Percentiles rank a stretch among this genome's conserved stretches.
These are phyloP conservation scores for Metopia argyrocephala DNA, from an alignment of 2,888 invertebrate species.

Conservation along the genomic window DNA sequence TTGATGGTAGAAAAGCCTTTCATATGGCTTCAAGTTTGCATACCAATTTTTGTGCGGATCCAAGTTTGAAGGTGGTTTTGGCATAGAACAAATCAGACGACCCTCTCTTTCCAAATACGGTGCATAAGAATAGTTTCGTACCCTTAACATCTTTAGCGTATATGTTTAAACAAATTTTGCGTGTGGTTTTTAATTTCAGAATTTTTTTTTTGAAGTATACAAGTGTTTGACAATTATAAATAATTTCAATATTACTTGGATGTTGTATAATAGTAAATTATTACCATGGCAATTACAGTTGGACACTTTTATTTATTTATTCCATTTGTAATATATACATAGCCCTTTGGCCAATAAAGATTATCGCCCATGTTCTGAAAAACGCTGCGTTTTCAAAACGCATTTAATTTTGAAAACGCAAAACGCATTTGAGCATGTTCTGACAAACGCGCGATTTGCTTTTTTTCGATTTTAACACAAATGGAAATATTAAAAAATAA, in stretches of 20 bases:
- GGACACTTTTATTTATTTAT: too few species aligned
- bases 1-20: slow-evolving; percentile 80
- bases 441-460: too few species aligned
- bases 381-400: too few species aligned
- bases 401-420: too few species aligned
- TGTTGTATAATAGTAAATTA: not conserved
- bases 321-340: too few species aligned
- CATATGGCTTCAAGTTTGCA: slow-evolving; percentile 74
- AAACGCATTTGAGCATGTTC: too few species aligned
- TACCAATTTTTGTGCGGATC: slow-evolving; percentile 72
- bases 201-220: not conserved
- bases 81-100: slow-evolving; percentile 75
- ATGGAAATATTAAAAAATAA: too few species aligned
- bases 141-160: slow-evolving; percentile 61
- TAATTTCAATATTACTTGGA: slow-evolving; percentile 36
- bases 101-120: slow-evolving; percentile 80
- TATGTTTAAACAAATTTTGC: not conserved
- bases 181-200: not conserved
- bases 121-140: slow-evolving; percentile 73
- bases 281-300: too few species aligned
- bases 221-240: slow-evolving; percentile 39
- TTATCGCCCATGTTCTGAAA: too few species aligned
- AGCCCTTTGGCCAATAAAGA: too few species aligned
- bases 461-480: too few species aligned
- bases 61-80: slow-evolving; percentile 71